Evolutionary conservation across 2,888 invertebrate genomes (phyloP).

Genomic region (Brenthis hecate): DNA sequence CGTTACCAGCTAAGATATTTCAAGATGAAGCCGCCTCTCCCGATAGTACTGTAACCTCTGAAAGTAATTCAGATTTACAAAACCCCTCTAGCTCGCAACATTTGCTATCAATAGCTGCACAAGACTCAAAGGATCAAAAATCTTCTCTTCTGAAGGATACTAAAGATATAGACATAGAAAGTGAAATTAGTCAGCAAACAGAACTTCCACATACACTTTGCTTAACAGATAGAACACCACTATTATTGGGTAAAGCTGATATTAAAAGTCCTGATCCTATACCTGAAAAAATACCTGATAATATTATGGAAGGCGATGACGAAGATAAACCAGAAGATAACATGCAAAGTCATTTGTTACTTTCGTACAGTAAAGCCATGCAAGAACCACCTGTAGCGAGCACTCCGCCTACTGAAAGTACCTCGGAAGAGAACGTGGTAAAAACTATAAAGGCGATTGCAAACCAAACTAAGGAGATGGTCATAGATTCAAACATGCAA

Average conservation of each 20-base stretch:
- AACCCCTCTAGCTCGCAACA: constrained; percentile 52
- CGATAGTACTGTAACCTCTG: constrained; percentile 70
- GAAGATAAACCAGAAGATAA: constrained; percentile 75
- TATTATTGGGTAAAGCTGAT: constrained; percentile 73
- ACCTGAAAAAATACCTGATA: constrained; percentile 78
- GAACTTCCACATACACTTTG: constrained; percentile 73
- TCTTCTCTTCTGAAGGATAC: constrained; percentile 54
- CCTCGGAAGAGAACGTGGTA: constrained; percentile 67
- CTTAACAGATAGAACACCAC: constrained; percentile 66
- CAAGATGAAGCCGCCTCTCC: constrained; percentile 86
- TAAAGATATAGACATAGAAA: constrained; percentile 77
- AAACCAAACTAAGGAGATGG: constrained; percentile 81
- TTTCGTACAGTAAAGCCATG: constrained; percentile 62
- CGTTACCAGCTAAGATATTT: constrained; percentile 85
- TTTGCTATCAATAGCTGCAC: constrained; percentile 49
- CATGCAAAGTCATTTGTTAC: constrained; percentile 58
- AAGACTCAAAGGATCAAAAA: constrained; percentile 53
- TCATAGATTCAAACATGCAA: constrained; percentile 81
- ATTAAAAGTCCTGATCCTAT: constrained; percentile 78
- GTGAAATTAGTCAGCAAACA: constrained; percentile 77
- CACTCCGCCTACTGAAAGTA: constrained; percentile 48
- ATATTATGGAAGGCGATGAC: constrained; percentile 76
- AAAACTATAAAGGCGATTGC: constrained; percentile 81
- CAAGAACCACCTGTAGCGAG: constrained; percentile 54
- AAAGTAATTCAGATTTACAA: constrained; percentile 53